phyloP scores from a whole-genome alignment of 2,797 vertebrate species.

The Garrulus glandarius region DNA sequence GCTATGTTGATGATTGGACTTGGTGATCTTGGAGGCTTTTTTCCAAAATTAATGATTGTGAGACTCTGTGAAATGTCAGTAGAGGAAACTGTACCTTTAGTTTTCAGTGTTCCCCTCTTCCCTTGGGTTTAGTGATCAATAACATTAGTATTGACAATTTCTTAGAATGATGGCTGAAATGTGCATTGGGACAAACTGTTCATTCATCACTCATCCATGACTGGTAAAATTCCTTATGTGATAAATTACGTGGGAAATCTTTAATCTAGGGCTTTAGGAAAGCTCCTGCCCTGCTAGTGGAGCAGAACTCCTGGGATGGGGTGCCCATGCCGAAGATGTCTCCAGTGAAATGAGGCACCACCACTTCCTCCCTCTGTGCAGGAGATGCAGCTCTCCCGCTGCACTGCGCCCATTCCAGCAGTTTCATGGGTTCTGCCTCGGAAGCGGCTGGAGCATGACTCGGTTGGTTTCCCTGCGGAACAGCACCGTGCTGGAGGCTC shows the following conservation, averaged over 20 bases:
- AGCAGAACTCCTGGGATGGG: not conserved
- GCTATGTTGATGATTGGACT: not conserved
- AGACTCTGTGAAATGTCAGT: accelerated
- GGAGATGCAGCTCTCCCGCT: not conserved
- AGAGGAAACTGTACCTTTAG: not conserved
- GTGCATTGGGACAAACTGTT: not conserved
- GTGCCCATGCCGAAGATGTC: too few species aligned
- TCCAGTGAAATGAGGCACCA: accelerated
- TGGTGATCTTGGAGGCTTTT: not conserved
- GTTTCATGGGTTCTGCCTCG: accelerated
- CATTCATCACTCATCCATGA: not conserved
- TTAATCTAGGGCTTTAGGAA: not conserved
- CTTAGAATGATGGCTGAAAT: not conserved
- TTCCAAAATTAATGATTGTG: not conserved
- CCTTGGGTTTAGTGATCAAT: not conserved
- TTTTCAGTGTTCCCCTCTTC: not conserved
- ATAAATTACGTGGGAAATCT: not conserved
- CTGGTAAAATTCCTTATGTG: too few species aligned
- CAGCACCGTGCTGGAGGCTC: not conserved
- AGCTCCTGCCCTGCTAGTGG: not conserved
- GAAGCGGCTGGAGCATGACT: not conserved
- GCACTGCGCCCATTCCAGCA: accelerated
- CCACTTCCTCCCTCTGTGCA: accelerated
- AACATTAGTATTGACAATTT: not conserved
- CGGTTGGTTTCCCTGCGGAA: accelerated